Evolutionary conservation across 2,888 invertebrate genomes (phyloP).

Genomic region (Lutraria lutraria): DNA sequence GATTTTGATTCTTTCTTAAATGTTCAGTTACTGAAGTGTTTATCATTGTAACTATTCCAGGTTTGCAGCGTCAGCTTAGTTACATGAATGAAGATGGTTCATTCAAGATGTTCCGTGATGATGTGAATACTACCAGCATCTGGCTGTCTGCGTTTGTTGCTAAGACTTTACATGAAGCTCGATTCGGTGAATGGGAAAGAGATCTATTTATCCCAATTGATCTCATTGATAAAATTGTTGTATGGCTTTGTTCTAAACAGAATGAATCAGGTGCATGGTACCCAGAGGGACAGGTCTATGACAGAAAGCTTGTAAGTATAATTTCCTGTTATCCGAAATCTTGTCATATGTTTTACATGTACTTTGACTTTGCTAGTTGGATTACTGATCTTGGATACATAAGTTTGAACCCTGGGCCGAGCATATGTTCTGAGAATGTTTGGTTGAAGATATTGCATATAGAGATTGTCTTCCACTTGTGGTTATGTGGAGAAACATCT

Average conservation of each 20-base stretch:
- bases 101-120: constrained; percentile 93
- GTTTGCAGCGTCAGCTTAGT: constrained; percentile 95
- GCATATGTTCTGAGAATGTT: too few species aligned
- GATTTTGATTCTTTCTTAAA: too few species aligned
- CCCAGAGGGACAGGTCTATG: constrained; percentile 88
- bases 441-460: too few species aligned
- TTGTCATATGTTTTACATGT: too few species aligned
- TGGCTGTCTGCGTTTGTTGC: constrained; percentile 98
- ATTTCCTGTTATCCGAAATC: neutral
- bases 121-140: constrained; percentile 89
- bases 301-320: constrained; percentile 91
- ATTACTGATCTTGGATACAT: too few species aligned
- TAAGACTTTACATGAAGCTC: constrained; percentile 94
- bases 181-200: constrained; percentile 98
- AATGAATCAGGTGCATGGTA: constrained; percentile 92
- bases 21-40: too few species aligned
- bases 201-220: constrained; percentile 96
- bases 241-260: constrained; percentile 95
- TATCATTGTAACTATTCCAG: constrained; percentile 85
- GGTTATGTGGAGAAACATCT: too few species aligned
- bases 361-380: too few species aligned
- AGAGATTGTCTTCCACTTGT: too few species aligned
- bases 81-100: constrained; percentile 97
- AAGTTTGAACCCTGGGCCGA: too few species aligned
- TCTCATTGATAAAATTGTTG: constrained; percentile 94